Evolutionary conservation across 2,113 vertebrate species (phyloP), one percentile per base, ranked within the genome.

Genomic region (Cebidichthys violaceus): DNA sequence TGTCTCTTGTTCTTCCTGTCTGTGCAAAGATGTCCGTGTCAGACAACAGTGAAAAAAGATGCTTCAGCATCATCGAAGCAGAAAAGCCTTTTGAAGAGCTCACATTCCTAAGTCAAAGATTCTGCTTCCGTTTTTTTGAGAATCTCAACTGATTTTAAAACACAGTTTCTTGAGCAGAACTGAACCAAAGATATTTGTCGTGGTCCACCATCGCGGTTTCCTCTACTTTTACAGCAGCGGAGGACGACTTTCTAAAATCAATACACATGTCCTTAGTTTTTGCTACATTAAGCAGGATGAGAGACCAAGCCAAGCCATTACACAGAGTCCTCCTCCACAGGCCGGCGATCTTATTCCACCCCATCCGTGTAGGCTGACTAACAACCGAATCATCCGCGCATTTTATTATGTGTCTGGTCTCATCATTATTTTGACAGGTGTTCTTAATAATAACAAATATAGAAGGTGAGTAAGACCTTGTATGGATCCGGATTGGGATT

Each of bases 401-500:
- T 75, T 81, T 64, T 68, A 61, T 67, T 59, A 41, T 27, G 47
- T 43, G 67, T 62, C 75, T 73, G 64, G 20, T 64, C 50, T 70
- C 67, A 54, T 76, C 31, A 29, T 79, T 79, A 27, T 45, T 82
- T 62, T 75, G 65, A 71, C 79, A 66, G 73, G 66, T 75, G 75
- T 73, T 70, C 43, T 81, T 66, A 54, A 66, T 45, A 78, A 61
- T 74, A 70, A 70, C 15, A 27, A 27, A 65, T 52, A 39, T 13
- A 35, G 20, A 33, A 70, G 69, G 70, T 71, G 70, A 83, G 39
- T 35, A 72, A 77, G 76, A 79, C 77, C 77, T 83, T 68, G 77
- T 29, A 7, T n/a, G 35, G 70, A 65, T 35, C 24, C 7, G 0
- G 31, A 75, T 29, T 45, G n/a, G 61, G 43, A 55, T 59, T 75